Evolutionary conservation across 2,113 vertebrate genomes (phyloP).

Genomic region (Desmodus rotundus): DNA sequence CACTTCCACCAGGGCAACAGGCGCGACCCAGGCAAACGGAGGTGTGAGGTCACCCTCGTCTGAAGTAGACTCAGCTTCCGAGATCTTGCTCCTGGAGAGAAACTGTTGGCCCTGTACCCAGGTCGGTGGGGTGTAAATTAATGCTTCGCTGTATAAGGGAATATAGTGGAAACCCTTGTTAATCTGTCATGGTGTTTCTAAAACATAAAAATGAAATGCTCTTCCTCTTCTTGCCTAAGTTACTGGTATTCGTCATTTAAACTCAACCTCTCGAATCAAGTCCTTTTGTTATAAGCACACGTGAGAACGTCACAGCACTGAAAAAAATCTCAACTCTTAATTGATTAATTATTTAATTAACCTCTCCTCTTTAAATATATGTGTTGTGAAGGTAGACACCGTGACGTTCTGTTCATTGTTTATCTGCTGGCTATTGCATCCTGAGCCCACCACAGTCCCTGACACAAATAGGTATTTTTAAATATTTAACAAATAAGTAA

Average conservation of each 20-base stretch:
- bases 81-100: background rate
- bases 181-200: background rate
- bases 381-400: fast-evolving
- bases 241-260: background rate
- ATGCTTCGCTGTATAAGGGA: background rate
- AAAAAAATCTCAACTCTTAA: background rate
- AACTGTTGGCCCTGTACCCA: background rate
- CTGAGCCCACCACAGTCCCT: background rate
- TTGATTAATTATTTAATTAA: background rate
- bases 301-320: background rate
- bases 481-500: background rate
- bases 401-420: background rate
- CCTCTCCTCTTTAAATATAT: background rate
- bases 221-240: background rate
- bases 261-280: background rate
- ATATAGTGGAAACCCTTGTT: background rate
- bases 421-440: background rate
- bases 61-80: background rate
- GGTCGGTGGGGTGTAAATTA: background rate
- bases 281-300: background rate
- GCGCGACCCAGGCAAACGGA: background rate
- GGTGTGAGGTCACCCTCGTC: background rate
- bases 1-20: background rate
- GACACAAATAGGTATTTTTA: background rate
- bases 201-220: background rate